phyloP scores from a whole-genome alignment of 2,888 invertebrate species.

The Dione vanillae region DNA sequence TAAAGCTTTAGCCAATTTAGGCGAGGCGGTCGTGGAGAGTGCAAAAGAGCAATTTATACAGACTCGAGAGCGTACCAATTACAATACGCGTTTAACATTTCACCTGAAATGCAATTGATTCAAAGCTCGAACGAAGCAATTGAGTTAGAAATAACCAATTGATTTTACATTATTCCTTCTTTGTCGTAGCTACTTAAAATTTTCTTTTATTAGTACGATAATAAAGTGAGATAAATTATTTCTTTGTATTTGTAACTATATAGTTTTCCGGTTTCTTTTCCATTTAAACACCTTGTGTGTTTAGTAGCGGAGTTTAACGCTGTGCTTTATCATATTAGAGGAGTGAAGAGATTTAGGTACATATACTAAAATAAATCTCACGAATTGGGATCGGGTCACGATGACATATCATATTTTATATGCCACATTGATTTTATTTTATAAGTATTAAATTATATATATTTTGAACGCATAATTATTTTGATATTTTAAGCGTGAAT shows the following conservation, averaged over 20 bases:
- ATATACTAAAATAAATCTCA: too few relatives aligned
- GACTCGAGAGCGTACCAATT: constrained; percentile 73
- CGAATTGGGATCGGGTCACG: too few relatives aligned
- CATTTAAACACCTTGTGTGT: too few relatives aligned
- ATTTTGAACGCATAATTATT: neutral
- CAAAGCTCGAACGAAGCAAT: constrained; percentile 14
- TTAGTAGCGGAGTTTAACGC: too few relatives aligned
- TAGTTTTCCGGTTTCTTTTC: too few relatives aligned
- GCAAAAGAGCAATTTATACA: constrained; percentile 71
- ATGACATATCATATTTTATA: neutral
- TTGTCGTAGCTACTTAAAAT: constrained; percentile 16
- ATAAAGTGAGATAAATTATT: neutral
- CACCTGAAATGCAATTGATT: constrained; percentile 42
- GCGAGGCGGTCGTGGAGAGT: constrained; percentile 57
- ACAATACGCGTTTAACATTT: constrained; percentile 74
- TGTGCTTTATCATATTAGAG: too few relatives aligned
- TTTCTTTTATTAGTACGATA: constrained; percentile 6
- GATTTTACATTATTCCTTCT: constrained; percentile 23
- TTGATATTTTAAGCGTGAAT: neutral
- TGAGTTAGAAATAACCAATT: constrained; percentile 27
- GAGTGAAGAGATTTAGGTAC: too few relatives aligned
- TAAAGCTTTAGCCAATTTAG: constrained; percentile 70
- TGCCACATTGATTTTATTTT: neutral
- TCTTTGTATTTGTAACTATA: too few relatives aligned
- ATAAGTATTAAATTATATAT: too few relatives aligned